phyloP scores from a whole-genome alignment of 2,797 vertebrate genomes.

The Spheniscus humboldti region DNA sequence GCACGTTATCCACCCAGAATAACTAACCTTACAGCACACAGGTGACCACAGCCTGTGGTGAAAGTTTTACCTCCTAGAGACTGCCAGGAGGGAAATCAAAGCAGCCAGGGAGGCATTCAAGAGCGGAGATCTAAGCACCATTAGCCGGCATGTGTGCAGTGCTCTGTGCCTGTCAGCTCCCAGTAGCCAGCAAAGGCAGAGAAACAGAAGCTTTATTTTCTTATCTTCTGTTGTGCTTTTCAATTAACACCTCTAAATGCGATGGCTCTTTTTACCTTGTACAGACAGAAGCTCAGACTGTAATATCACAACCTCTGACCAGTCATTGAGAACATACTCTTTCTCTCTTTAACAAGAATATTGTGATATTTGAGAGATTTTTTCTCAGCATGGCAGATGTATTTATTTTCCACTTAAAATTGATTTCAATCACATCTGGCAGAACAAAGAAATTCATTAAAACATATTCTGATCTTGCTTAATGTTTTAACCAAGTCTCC shows the following conservation, averaged over 20 bases:
- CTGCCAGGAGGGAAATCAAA: neutral
- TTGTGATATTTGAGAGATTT: neutral
- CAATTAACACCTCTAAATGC: neutral
- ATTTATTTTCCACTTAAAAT: neutral
- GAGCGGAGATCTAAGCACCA: neutral
- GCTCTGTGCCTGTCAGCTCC: neutral
- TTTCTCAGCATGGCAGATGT: neutral
- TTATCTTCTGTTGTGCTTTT: neutral
- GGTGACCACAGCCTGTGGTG: neutral
- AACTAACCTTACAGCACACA: neutral
- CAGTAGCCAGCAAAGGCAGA: neutral
- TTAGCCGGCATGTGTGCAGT: neutral
- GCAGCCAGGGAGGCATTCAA: neutral
- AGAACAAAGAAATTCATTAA: neutral
- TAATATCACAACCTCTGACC: neutral
- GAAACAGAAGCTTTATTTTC: neutral
- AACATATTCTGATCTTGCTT: neutral
- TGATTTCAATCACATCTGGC: neutral
- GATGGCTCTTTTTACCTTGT: neutral
- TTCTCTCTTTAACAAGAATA: neutral
- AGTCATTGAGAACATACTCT: neutral
- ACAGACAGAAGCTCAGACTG: neutral
- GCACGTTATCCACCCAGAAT: accelerated
- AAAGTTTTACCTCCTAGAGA: neutral
- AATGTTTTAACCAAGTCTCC: neutral